Percentiles rank a stretch among this genome's conserved stretches.
Conservation (phyloP, 2,888 invertebrate genomes). For the Troides aeacus region DNA sequence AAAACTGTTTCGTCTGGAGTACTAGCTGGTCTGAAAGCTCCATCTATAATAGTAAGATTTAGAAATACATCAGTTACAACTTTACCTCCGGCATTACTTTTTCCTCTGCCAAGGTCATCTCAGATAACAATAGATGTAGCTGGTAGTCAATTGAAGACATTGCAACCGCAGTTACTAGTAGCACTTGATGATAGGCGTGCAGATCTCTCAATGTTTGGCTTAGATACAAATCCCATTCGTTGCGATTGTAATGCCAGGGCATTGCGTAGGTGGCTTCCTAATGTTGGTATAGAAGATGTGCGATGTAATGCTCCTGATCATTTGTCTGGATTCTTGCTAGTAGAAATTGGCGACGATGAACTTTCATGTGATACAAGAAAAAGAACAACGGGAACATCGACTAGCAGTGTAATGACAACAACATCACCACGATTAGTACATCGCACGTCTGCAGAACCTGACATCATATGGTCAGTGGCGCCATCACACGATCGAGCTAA, state of each 20-base stretch:
- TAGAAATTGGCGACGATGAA: conserved; percentile 89
- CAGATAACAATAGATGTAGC: conserved; percentile 88
- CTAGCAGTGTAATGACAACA: conserved; percentile 66
- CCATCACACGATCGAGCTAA: conserved; percentile 83
- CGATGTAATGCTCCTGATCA: conserved; percentile 85
- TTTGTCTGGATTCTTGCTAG: conserved; percentile 83
- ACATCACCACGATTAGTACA: conserved; percentile 77
- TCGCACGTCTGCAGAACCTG: conserved; percentile 86
- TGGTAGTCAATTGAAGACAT: conserved; percentile 87
- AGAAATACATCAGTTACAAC: conserved; percentile 89
- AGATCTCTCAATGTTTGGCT: conserved; percentile 85
- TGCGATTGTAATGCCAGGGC: conserved; percentile 93
- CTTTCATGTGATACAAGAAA: conserved; percentile 87
- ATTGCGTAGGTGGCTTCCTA: conserved; percentile 88
- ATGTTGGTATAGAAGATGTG: conserved; percentile 81
- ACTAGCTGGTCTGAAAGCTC: conserved; percentile 88
- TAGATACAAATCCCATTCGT: conserved; percentile 88
- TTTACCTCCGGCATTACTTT: conserved; percentile 90
- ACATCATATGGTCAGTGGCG: conserved; percentile 94
- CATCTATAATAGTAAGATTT: conserved; percentile 85
- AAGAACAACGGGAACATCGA: conserved; percentile 69
- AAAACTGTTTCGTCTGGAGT: conserved; percentile 90
- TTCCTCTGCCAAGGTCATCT: conserved; percentile 93
- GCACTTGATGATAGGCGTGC: conserved; percentile 90
- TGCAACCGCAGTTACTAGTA: conserved; percentile 88